phyloP scores from a whole-genome alignment of 2,113 vertebrate genomes.

The Vulpes vulpes region DNA sequence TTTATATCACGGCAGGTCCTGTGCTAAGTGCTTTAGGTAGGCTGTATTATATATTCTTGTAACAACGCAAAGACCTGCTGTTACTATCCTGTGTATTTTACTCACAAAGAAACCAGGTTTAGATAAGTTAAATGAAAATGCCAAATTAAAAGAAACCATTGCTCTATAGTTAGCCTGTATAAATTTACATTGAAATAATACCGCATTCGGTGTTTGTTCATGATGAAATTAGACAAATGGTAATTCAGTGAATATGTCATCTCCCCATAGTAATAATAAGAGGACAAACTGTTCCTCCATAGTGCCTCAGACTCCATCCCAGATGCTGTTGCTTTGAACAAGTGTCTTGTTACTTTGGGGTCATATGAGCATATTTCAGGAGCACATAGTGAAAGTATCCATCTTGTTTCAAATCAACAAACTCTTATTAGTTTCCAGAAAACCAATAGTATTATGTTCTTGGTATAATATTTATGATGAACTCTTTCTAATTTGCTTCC shows the following conservation, averaged over 20 bases:
- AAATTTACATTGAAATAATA: background rate
- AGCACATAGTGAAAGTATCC: background rate
- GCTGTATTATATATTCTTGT: background rate
- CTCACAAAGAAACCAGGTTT: background rate
- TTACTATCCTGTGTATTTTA: background rate
- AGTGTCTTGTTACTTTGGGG: background rate
- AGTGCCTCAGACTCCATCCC: background rate
- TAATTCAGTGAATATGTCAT: background rate
- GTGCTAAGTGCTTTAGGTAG: background rate
- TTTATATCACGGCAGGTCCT: background rate
- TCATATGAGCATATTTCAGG: background rate
- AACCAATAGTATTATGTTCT: background rate
- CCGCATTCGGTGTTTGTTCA: background rate
- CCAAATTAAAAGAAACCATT: background rate
- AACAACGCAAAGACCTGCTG: background rate
- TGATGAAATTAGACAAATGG: background rate
- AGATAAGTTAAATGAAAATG: background rate
- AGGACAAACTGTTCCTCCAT: background rate
- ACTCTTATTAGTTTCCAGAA: constrained; percentile 6
- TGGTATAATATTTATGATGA: constrained; percentile 13
- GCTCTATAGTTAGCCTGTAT: background rate
- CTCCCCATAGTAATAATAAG: background rate
- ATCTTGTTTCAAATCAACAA: constrained; percentile 45
- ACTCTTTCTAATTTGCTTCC: background rate
- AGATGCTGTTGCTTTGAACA: background rate